These are phyloP conservation scores for Magallana angulata DNA, from an alignment of 1,140 invertebrate species.

Conservation along the genomic window DNA sequence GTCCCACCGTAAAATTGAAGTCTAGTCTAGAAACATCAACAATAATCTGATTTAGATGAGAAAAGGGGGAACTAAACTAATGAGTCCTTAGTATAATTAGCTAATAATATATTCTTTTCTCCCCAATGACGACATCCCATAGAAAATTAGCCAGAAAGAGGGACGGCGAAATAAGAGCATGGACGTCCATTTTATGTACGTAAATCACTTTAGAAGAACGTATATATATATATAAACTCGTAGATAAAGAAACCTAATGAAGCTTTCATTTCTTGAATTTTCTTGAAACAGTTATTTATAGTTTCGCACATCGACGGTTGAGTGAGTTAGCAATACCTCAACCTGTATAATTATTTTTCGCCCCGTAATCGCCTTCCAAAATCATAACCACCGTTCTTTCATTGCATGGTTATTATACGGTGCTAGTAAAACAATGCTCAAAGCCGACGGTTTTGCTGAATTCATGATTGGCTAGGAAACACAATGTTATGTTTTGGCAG, in stretches of 20 bases:
- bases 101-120: too few species aligned
- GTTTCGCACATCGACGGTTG: not conserved
- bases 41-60: not conserved
- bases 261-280: not conserved
- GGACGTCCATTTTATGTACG: not conserved
- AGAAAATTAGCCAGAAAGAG: too few species aligned
- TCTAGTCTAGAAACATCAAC: not conserved
- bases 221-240: not conserved
- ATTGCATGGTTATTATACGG: conserved; percentile 26
- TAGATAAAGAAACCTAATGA: not conserved
- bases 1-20: not conserved
- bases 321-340: not conserved
- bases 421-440: conserved; percentile 27
- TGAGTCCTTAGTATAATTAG: too few species aligned
- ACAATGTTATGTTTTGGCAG: conserved; percentile 23
- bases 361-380: not conserved
- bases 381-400: conserved; percentile 7
- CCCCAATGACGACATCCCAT: too few species aligned
- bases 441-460: not conserved
- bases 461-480: conserved; percentile 28
- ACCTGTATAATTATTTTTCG: conserved; percentile 2
- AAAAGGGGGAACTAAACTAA: not conserved
- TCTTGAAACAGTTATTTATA: not conserved
- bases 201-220: not conserved
- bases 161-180: not conserved